A percentile compares a stretch with the other conserved stretches of the same genome.
These are phyloP conservation scores for Collichthys lucidus DNA, from an alignment of 2,113 vertebrate species.

Conservation along the genomic window DNA sequence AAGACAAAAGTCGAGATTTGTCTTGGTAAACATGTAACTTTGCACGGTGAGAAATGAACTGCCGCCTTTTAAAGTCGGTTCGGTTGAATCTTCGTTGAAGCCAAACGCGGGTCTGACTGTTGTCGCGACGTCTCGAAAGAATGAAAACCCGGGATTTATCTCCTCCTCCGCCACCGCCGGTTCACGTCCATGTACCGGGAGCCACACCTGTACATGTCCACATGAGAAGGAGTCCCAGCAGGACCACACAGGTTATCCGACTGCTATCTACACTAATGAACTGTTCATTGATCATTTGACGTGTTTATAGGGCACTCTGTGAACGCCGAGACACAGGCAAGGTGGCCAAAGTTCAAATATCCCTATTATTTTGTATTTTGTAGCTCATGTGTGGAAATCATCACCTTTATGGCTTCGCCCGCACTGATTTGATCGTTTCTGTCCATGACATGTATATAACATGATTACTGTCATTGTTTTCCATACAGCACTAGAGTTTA, in stretches of 20 bases:
- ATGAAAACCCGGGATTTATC: slow-evolving; percentile 90
- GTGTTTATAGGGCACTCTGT: not conserved
- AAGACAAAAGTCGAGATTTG: slow-evolving; percentile 48
- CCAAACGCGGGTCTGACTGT: not conserved
- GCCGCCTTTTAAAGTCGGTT: accelerated
- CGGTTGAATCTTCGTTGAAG: accelerated
- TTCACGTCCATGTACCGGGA: slow-evolving; percentile 95
- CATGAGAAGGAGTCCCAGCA: slow-evolving; percentile 89
- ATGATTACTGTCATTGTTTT: too few relatives aligned
- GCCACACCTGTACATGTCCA: slow-evolving; percentile 94
- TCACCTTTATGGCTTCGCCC: not conserved
- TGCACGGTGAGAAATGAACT: accelerated
- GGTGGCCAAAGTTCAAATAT: not conserved
- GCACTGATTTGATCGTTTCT: slow-evolving; percentile 2
- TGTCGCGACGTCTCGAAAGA: slow-evolving; percentile 33
- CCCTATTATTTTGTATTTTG: not conserved
- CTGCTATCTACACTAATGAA: not conserved
- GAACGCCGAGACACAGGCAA: not conserved
- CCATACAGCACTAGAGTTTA: not conserved
- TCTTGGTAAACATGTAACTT: not conserved
- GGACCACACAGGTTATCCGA: slow-evolving; percentile 59
- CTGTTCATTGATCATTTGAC: too few relatives aligned
- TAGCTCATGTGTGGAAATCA: not conserved
- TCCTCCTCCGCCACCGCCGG: slow-evolving; percentile 83
- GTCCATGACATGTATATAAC: not conserved